Evolutionary conservation across 2,113 vertebrate genomes (phyloP), one percentile per base, ranked within the genome.

Genomic region (Ailuropoda melanoleuca): DNA sequence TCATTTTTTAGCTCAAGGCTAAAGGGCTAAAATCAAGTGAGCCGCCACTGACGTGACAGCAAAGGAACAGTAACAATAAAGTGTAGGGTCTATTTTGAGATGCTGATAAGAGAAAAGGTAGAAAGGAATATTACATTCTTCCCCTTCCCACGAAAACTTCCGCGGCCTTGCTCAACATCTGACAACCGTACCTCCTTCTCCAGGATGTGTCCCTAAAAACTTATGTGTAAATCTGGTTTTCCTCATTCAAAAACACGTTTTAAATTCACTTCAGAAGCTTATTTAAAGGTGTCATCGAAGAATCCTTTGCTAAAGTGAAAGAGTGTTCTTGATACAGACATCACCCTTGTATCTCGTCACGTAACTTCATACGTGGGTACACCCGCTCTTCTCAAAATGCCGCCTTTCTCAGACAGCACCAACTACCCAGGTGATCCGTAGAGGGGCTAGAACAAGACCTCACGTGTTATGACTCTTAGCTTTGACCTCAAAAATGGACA

Each of bases 1-100:
- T 53, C 84, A 53, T 50, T 64, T 46, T 77, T 62, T 62, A 64
- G 81, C 53, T 96, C 92, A 96, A 96, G 88, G 92, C 53, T 60
- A 82, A 72, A 82, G 48, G 90, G 37, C 74, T 43, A 64, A 87
- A 84, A 26, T 56, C 70, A 70, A 89, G 82, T 2, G 53, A 83
- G 66, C 81, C 2, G 6, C 29, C 80, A 29, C 1, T 34, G 58
- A 53, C 2, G 37, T 6, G 12, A 37, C 1, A 39, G 46, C 34
- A 43, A 82, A 94, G 6, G 55, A 53, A 56, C 4, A 53, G 78
- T 48, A 64, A 94, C 88, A 90, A 89, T 31, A 23, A 29, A 78
- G 46, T 6, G 34, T 23, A 50, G 8, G 53, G 31, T 78, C 75
- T 90, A 85, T 84, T 97, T 53, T 88, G 66, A 96, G 88, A 60